Percentiles rank a stretch among this genome's conserved stretches.
Conservation (phyloP, 2,113 vertebrate species). For the Dasyprocta punctata region DNA sequence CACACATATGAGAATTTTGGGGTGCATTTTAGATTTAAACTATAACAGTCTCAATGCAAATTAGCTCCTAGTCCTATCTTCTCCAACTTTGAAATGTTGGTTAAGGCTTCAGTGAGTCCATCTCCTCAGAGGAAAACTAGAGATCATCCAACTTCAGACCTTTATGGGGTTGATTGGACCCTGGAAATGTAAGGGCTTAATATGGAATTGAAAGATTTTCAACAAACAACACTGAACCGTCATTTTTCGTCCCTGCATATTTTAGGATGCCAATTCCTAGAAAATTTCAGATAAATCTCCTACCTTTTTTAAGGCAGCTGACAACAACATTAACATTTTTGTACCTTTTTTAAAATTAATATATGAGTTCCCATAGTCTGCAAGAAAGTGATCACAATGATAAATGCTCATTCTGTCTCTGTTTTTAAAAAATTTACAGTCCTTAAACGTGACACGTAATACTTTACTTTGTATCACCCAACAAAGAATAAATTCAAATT, state of each 20-base stretch:
- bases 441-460: conserved; percentile 30
- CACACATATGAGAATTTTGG: background rate
- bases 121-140: background rate
- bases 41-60: background rate
- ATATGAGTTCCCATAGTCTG: background rate
- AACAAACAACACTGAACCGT: background rate
- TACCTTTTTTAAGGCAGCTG: background rate
- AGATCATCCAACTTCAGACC: background rate
- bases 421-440: conserved; percentile 43
- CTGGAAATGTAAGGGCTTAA: background rate
- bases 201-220: background rate
- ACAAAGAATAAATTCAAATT: conserved; percentile 64
- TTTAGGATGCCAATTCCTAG: background rate
- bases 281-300: background rate
- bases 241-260: background rate
- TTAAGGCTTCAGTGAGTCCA: background rate
- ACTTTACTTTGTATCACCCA: background rate
- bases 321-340: background rate
- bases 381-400: conserved; percentile 49
- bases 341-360: background rate
- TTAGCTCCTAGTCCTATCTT: background rate
- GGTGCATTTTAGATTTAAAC: background rate
- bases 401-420: background rate
- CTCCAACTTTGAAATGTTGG: background rate
- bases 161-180: background rate